Evolutionary conservation across 2,888 invertebrate species (phyloP).

Genomic region (Xylocampa areola): DNA sequence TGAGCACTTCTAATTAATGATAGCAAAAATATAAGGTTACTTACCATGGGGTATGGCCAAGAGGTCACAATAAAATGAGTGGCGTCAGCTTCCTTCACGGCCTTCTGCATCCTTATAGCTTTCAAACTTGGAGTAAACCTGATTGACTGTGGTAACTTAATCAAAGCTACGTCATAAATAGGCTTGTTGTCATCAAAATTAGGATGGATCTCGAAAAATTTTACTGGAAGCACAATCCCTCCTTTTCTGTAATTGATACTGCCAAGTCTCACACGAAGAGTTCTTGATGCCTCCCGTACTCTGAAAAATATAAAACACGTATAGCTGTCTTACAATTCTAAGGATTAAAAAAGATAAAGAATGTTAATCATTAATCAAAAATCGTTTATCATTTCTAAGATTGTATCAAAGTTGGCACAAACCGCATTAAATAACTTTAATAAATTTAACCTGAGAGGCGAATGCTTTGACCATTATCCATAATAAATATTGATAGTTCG

Average conservation of each 20-base stretch:
- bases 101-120: conserved; percentile 70
- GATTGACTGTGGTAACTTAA: conserved; percentile 68
- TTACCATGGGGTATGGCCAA: conserved; percentile 70
- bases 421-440: too few relatives aligned
- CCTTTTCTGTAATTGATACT: conserved; percentile 80
- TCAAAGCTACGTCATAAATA: conserved; percentile 75
- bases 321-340: too few relatives aligned
- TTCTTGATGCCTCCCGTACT: conserved; percentile 68
- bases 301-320: conserved; percentile 60
- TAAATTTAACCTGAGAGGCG: too few relatives aligned
- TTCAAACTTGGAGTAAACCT: conserved; percentile 63
- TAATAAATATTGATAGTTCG: too few relatives aligned
- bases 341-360: too few relatives aligned
- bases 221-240: conserved; percentile 71
- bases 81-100: conserved; percentile 56
- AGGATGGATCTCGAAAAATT: conserved; percentile 77
- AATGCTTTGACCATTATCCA: too few relatives aligned
- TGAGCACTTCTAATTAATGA: too few relatives aligned
- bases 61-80: conserved; percentile 79
- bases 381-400: too few relatives aligned
- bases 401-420: too few relatives aligned
- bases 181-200: conserved; percentile 75
- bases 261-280: conserved; percentile 76
- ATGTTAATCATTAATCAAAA: too few relatives aligned
- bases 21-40: too few relatives aligned